These are phyloP conservation scores for Gryllus bimaculatus DNA, from an alignment of 1,140 invertebrate genomes.

Conservation along the genomic window DNA sequence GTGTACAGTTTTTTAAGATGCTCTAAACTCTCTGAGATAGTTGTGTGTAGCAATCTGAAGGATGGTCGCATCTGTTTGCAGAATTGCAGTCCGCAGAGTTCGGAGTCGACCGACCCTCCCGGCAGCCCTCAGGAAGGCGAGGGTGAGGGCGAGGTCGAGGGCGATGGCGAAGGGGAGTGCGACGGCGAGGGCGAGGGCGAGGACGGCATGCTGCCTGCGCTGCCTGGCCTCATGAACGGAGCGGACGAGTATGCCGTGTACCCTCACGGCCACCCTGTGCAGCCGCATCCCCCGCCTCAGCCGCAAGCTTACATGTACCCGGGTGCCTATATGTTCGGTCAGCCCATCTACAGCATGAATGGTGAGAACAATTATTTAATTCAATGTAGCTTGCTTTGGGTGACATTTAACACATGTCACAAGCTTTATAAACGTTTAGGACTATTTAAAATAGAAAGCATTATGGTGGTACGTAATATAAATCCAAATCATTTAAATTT, in stretches of 20 bases:
- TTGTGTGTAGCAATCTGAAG: too few relatives aligned
- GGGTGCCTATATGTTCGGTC: slow-evolving; percentile 39
- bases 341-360: slow-evolving; percentile 38
- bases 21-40: too few relatives aligned
- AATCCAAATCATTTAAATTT: too few relatives aligned
- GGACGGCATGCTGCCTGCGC: slow-evolving; percentile 14
- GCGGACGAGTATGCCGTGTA: neutral
- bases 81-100: slow-evolving; percentile 30
- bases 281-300: slow-evolving; percentile 32
- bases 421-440: too few relatives aligned
- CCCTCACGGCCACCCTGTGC: slow-evolving; percentile 9
- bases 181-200: slow-evolving; percentile 14
- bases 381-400: too few relatives aligned
- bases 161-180: neutral
- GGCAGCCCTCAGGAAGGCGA: slow-evolving; percentile 27
- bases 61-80: slow-evolving; percentile 12
- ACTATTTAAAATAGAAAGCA: too few relatives aligned
- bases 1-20: too few relatives aligned
- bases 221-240: neutral
- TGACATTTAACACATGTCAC: too few relatives aligned
- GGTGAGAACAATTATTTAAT: slow-evolving; percentile 29
- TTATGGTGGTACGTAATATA: too few relatives aligned
- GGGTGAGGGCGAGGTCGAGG: slow-evolving; percentile 11
- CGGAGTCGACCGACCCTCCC: slow-evolving; percentile 26
- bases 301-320: slow-evolving; percentile 36